Evolutionary conservation across 2,113 vertebrate species (phyloP).

Genomic region (Pollimyrus isidori): DNA sequence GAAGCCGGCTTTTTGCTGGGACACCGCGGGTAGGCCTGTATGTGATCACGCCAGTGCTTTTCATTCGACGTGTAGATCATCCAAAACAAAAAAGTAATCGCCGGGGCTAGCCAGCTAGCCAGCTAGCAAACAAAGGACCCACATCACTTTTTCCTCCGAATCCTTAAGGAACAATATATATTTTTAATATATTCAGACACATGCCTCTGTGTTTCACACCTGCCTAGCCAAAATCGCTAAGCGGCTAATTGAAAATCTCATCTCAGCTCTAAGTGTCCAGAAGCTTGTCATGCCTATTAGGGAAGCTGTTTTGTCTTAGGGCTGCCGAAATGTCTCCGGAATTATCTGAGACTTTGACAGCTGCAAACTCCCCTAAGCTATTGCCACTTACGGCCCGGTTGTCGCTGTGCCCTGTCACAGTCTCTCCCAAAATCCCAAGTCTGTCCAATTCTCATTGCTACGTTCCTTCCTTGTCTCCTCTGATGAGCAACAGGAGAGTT

Average conservation of each 20-base stretch:
- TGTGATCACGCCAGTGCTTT: neutral
- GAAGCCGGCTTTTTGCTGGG: neutral
- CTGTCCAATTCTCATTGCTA: constrained; percentile 25
- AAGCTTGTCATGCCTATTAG: constrained; percentile 34
- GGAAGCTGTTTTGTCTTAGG: constrained; percentile 31
- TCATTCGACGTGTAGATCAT: neutral
- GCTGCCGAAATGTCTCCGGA: constrained; percentile 22
- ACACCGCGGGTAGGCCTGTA: neutral
- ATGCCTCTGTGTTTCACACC: constrained; percentile 40
- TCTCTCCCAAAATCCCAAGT: constrained; percentile 32
- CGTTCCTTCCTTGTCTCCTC: constrained; percentile 22
- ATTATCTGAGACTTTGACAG: constrained; percentile 20
- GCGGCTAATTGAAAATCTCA: constrained; percentile 33
- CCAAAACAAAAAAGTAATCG: neutral
- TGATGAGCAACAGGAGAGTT: constrained; percentile 19
- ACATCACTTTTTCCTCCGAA: constrained; percentile 23
- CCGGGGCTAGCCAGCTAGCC: neutral
- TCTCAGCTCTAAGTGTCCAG: constrained; percentile 12
- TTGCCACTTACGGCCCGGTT: constrained; percentile 28
- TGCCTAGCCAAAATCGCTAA: constrained; percentile 33
- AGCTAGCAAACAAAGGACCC: neutral
- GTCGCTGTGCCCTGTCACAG: constrained; percentile 29
- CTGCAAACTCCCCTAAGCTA: constrained; percentile 32
- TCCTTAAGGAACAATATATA: constrained; percentile 39
- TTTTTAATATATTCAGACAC: constrained; percentile 31